Conservation (phyloP, 2,113 vertebrate genomes). For the Stegostoma tigrinum region DNA sequence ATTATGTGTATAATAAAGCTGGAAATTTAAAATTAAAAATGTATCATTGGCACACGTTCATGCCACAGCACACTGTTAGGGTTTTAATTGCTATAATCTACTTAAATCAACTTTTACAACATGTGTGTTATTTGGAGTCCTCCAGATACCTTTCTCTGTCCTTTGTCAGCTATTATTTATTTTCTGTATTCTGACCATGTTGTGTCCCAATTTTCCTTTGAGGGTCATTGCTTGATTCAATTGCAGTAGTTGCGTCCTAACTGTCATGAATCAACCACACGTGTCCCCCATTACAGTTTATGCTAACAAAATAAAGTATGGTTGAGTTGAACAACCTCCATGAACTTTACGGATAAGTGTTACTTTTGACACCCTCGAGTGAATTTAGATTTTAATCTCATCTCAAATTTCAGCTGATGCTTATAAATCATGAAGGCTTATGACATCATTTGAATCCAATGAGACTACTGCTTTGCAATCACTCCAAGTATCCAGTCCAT, state of each 20-base stretch:
- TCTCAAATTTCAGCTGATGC: not conserved
- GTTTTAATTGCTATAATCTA: not conserved
- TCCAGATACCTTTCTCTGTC: not conserved
- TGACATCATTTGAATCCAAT: conserved; percentile 26
- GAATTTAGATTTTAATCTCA: not conserved
- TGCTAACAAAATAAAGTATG: not conserved
- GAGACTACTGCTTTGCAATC: conserved; percentile 15
- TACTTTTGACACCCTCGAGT: conserved; percentile 23
- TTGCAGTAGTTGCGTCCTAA: not conserved
- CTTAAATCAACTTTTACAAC: not conserved
- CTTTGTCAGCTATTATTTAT: not conserved
- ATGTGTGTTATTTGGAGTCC: not conserved
- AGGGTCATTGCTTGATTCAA: not conserved
- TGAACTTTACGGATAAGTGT: not conserved
- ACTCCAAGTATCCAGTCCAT: not conserved
- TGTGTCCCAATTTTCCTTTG: not conserved
- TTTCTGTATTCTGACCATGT: not conserved
- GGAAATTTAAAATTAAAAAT: not conserved
- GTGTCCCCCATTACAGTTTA: not conserved
- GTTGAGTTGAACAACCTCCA: not conserved
- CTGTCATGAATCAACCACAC: not conserved
- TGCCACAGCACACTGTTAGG: not conserved
- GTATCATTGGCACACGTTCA: not conserved
- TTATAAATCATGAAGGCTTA: conserved; percentile 23
- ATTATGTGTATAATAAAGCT: not conserved